Base-by-base conservation (phyloP, 2,888 invertebrate species). In the Cloeon dipterum region DNA sequence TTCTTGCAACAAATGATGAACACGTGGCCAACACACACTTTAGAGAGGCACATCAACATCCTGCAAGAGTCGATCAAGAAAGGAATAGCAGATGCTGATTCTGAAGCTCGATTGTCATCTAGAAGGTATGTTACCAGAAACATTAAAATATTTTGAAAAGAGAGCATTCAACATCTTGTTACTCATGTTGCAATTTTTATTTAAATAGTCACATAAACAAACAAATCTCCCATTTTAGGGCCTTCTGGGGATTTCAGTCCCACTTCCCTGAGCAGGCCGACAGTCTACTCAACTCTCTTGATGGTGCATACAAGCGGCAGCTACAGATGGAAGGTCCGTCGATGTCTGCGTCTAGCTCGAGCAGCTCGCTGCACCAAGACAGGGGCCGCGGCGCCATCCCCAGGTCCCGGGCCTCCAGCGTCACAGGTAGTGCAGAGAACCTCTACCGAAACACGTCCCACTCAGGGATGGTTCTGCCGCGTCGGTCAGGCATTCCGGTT, bases 181-280 rank as follows among this genome's bases (percentile, higher is more conserved):
- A n/a, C n/a, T n/a, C n/a, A n/a, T n/a, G n/a, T n/a, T n/a, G n/a
- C n/a, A n/a, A n/a, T n/a, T n/a, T n/a, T n/a, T n/a, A n/a, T n/a
- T n/a, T n/a, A n/a, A n/a, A n/a, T n/a, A n/a, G n/a, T n/a, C n/a
- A n/a, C n/a, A n/a, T n/a, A n/a, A n/a, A n/a, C n/a, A n/a, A n/a
- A n/a, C n/a, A n/a, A n/a, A 35, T 19, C 13, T 26, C 39, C 41
- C 23, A 43, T 46, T 52, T 40, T 53, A 83, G 86, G 51, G 83
- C 88, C n/a, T 94, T 74, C 58, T 78, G 79, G 70, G 74, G 76
- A 13, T 93, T 86, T 59, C 73, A 77, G 37, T 74, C 78, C 3
- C 82, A 86, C 52, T 94, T 93, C 59, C 85, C 86, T 0, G 81
- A 79, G 3, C 76, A 83, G 46, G 91, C 91, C 0, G 91, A 93